Evolutionary conservation across 2,888 invertebrate genomes (phyloP).

Genomic region (Ypsolopha scabrella): DNA sequence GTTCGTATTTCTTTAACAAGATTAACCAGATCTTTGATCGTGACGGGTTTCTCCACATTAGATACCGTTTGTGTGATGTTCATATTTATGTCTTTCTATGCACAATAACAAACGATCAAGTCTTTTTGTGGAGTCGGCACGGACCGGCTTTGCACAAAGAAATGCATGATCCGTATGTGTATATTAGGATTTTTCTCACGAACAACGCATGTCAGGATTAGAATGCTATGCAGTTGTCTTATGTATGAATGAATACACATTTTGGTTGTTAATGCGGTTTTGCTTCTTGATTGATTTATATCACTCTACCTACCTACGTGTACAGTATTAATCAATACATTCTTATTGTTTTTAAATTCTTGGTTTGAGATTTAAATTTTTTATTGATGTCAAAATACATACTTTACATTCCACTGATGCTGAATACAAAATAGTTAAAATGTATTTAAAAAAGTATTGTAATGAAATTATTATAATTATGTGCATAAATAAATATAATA

Average conservation of each 20-base stretch:
- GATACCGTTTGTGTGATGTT: background rate
- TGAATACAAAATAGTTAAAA: too few relatives aligned
- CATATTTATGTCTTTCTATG: background rate
- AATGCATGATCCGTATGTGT: conserved; percentile 26
- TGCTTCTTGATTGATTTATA: too few relatives aligned
- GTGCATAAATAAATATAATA: too few relatives aligned
- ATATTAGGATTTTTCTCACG: conserved; percentile 54
- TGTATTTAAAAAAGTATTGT: too few relatives aligned
- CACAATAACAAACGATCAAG: background rate
- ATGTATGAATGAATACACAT: background rate
- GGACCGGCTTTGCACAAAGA: conserved; percentile 41
- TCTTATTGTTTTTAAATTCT: too few relatives aligned
- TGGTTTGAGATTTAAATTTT: too few relatives aligned
- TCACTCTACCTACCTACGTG: too few relatives aligned
- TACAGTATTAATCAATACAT: too few relatives aligned
- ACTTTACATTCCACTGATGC: too few relatives aligned
- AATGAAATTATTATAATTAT: too few relatives aligned
- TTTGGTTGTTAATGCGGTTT: background rate
- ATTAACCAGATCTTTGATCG: background rate
- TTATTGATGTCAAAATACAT: too few relatives aligned
- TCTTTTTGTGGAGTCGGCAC: background rate
- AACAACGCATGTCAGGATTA: conserved; percentile 30
- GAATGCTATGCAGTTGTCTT: conserved; percentile 23
- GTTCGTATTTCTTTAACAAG: background rate
- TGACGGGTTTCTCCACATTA: background rate